Evolutionary conservation across 2,113 vertebrate genomes (phyloP).

Genomic region (Oxyura jamaicensis): DNA sequence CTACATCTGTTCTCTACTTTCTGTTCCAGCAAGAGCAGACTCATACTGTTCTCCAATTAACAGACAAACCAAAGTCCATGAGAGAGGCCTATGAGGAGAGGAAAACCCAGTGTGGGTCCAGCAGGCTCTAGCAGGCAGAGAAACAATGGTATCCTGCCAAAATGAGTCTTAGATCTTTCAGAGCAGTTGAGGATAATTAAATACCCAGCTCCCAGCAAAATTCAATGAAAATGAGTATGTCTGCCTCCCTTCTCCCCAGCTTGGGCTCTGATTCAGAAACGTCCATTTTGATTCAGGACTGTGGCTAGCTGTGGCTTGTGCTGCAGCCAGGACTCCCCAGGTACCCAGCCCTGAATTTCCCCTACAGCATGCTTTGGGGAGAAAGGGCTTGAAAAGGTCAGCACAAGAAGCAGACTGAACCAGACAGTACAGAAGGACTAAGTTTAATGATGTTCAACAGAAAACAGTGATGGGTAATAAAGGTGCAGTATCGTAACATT

Average conservation of each 20-base stretch:
- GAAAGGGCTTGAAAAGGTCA: not conserved
- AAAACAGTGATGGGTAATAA: not conserved
- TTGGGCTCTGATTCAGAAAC: not conserved
- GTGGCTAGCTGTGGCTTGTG: not conserved
- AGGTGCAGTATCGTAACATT: not conserved
- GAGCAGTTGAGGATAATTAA: not conserved
- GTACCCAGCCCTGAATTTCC: not conserved
- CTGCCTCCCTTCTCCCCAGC: not conserved
- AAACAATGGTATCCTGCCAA: not conserved
- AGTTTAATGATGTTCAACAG: not conserved
- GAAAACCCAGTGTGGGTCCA: not conserved
- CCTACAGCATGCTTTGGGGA: rapidly evolving
- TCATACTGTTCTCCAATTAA: not conserved
- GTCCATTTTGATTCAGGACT: not conserved
- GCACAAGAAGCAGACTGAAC: not conserved
- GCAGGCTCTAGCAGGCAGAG: not conserved
- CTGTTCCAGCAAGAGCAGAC: not conserved
- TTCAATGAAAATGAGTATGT: not conserved
- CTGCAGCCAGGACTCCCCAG: not conserved
- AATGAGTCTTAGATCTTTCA: not conserved
- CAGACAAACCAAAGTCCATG: not conserved
- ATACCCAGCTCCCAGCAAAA: not conserved
- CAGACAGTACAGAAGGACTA: rapidly evolving
- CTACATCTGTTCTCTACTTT: not conserved
- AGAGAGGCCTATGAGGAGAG: rapidly evolving